Evolutionary conservation across 2,888 invertebrate species (phyloP).

Genomic region (Nasonovia ribisnigri): DNA sequence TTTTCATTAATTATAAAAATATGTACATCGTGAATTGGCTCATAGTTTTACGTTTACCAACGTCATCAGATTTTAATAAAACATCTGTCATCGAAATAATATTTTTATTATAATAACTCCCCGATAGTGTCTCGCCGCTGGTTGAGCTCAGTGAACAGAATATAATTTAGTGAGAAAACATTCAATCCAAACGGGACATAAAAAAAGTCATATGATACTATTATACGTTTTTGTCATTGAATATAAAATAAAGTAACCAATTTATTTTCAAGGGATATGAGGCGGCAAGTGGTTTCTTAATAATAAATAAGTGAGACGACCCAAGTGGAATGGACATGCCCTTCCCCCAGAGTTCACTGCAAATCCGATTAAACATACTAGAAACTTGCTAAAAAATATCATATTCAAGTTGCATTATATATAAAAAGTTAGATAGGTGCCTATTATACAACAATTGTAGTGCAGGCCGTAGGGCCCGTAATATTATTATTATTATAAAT

Average conservation of each 20-base stretch:
- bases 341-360: neutral
- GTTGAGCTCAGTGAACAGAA: neutral
- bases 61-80: neutral
- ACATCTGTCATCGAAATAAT: neutral
- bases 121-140: neutral
- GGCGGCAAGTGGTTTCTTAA: neutral
- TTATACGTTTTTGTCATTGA: neutral
- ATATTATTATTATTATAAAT: neutral
- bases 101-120: neutral
- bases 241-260: neutral
- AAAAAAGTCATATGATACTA: neutral
- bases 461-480: neutral
- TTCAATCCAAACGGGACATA: neutral
- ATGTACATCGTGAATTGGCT: neutral
- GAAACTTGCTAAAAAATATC: neutral
- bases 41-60: neutral
- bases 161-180: neutral
- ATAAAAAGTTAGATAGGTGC: neutral
- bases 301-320: neutral
- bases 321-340: neutral
- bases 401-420: neutral
- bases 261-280: neutral
- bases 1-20: no score
- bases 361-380: neutral
- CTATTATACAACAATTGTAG: neutral